Conservation (phyloP, 2,888 invertebrate species). For the Volucella inanis region DNA sequence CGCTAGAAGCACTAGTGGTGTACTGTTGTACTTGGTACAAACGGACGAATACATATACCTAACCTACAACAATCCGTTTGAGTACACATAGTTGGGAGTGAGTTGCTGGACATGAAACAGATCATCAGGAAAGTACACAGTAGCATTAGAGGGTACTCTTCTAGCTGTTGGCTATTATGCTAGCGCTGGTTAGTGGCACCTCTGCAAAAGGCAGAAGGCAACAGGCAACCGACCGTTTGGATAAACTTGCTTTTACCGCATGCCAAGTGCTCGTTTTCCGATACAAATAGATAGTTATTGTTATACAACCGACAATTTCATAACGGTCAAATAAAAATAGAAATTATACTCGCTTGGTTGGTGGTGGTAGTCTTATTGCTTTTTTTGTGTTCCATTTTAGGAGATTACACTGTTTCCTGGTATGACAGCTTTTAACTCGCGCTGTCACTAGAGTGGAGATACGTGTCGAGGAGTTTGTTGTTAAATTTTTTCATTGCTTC, state of each 20-base stretch:
- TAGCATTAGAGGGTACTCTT: constrained; percentile 11
- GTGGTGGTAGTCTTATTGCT: constrained; percentile 10
- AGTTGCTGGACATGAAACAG: constrained; percentile 61
- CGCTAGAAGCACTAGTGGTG: constrained; percentile 53
- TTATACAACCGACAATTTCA: constrained; percentile 74
- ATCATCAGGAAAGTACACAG: constrained; percentile 17
- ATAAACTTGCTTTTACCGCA: constrained; percentile 73
- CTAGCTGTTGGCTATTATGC: background rate
- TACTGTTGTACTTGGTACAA: background rate
- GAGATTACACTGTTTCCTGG: constrained; percentile 63
- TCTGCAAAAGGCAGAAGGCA: constrained; percentile 53
- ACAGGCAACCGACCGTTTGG: constrained; percentile 66
- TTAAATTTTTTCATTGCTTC: constrained; percentile 4
- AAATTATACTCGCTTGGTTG: constrained; percentile 63
- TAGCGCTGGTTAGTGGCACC: background rate
- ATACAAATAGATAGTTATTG: constrained; percentile 72
- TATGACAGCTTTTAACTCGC: constrained; percentile 62
- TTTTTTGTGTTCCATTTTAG: constrained; percentile 60
- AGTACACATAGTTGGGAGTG: constrained; percentile 47
- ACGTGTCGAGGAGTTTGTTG: constrained; percentile 1
- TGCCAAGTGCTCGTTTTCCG: constrained; percentile 70
- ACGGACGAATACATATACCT: too few relatives aligned
- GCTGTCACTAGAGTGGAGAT: background rate
- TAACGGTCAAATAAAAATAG: constrained; percentile 74
- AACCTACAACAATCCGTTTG: constrained; percentile 38